Evolutionary conservation across 2,888 invertebrate genomes (phyloP).

Genomic region (Andrena marginata): DNA sequence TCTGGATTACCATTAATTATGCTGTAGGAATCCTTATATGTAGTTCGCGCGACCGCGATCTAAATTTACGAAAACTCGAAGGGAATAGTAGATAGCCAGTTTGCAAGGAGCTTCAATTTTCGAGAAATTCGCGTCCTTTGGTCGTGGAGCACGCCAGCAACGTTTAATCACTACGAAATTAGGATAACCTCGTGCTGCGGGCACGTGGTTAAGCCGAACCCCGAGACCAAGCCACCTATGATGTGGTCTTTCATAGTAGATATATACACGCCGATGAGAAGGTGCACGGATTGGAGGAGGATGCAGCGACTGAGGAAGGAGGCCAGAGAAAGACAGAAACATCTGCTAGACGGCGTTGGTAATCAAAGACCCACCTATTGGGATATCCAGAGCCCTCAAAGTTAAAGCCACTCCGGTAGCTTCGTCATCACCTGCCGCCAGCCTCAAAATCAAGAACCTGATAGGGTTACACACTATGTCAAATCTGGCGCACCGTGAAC

Average conservation of each 20-base stretch:
- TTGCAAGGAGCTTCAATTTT: slow-evolving; percentile 38
- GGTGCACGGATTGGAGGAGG: slow-evolving; percentile 23
- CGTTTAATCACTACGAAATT: slow-evolving; percentile 71
- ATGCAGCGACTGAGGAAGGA: slow-evolving; percentile 27
- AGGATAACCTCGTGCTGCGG: slow-evolving; percentile 63
- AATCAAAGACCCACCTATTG: slow-evolving; percentile 63
- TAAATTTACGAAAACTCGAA: slow-evolving; percentile 17
- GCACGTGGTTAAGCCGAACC: slow-evolving; percentile 67
- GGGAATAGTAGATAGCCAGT: neutral
- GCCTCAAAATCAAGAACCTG: slow-evolving; percentile 57
- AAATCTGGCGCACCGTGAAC: neutral
- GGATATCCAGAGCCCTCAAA: slow-evolving; percentile 65
- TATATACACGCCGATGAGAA: slow-evolving; percentile 19
- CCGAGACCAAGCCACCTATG: slow-evolving; percentile 66
- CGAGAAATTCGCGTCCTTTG: slow-evolving; percentile 36
- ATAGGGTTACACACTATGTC: slow-evolving; percentile 20
- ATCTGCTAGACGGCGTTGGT: slow-evolving; percentile 58
- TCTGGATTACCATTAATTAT: neutral
- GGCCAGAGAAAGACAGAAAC: slow-evolving; percentile 48
- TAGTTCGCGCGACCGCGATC: neutral
- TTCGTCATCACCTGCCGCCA: slow-evolving; percentile 36
- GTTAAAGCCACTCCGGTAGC: slow-evolving; percentile 52
- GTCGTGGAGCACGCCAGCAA: slow-evolving; percentile 34
- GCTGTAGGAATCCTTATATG: neutral
- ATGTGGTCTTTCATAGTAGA: slow-evolving; percentile 72